Percentiles rank a stretch among this genome's conserved stretches.
Conservation (phyloP, 2,888 invertebrate species). For the Rhorus exstirpatorius region DNA sequence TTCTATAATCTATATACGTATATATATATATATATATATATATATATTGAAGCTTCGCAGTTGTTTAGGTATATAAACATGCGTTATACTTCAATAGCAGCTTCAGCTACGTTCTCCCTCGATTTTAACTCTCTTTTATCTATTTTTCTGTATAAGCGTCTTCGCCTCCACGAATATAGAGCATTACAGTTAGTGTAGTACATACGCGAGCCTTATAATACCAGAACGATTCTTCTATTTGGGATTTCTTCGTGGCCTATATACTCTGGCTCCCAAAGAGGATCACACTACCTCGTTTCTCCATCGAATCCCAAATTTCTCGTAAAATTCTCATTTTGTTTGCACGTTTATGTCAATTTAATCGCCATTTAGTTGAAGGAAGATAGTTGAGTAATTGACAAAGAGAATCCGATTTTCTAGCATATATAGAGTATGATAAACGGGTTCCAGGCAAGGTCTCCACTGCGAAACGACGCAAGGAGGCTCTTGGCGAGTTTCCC, state of each 20-base stretch:
- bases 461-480: not conserved
- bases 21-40: conserved; percentile 31
- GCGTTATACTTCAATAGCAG: too few relatives aligned
- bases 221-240: conserved; percentile 31
- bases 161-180: conserved; percentile 7
- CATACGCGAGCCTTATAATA: conserved; percentile 10
- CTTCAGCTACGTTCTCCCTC: too few relatives aligned
- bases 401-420: conserved; percentile 5
- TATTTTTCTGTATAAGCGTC: conserved; percentile 43
- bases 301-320: conserved; percentile 27
- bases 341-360: too few relatives aligned
- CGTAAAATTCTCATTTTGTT: not conserved
- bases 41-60: conserved; percentile 34
- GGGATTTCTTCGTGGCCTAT: conserved; percentile 12
- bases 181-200: not conserved
- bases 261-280: conserved; percentile 24
- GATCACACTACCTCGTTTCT: conserved; percentile 21
- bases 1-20: not conserved
- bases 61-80: too few relatives aligned
- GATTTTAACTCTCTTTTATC: conserved; percentile 51
- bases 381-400: not conserved
- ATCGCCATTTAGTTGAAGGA: too few relatives aligned
- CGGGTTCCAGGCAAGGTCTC: too few relatives aligned
- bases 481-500: conserved; percentile 2
- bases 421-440: not conserved